These are phyloP conservation scores for Channa argus DNA, from an alignment of 2,113 vertebrate genomes.

Conservation along the genomic window DNA sequence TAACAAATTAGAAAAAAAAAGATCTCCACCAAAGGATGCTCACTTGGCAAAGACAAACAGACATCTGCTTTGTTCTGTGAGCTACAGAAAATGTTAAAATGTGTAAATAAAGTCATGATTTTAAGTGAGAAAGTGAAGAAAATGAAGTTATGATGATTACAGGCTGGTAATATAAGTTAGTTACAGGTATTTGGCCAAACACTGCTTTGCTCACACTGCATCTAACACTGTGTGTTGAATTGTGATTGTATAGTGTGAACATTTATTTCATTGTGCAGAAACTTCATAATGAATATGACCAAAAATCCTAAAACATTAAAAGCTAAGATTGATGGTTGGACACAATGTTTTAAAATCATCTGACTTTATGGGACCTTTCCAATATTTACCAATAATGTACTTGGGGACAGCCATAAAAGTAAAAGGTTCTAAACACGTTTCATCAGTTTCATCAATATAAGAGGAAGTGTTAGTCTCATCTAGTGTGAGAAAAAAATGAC, in stretches of 20 bases:
- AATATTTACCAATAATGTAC: not conserved
- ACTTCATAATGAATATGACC: not conserved
- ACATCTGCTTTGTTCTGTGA: conserved; percentile 49
- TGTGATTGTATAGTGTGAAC: too few species aligned
- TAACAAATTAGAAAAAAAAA: conserved; percentile 39
- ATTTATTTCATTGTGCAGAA: not conserved
- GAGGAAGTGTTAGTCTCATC: conserved; percentile 14
- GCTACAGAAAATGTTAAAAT: conserved; percentile 17
- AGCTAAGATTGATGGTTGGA: not conserved
- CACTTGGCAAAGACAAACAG: conserved; percentile 43
- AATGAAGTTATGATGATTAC: not conserved
- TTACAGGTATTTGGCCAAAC: not conserved
- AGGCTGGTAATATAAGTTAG: not conserved
- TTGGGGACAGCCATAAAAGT: not conserved
- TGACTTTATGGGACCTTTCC: not conserved
- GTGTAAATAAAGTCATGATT: conserved; percentile 12
- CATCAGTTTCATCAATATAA: conserved; percentile 15
- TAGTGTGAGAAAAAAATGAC: not conserved
- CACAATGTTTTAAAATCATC: not conserved
- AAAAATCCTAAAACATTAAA: too few species aligned
- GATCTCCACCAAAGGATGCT: conserved; percentile 44
- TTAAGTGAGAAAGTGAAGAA: not conserved
- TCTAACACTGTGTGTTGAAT: too few species aligned
- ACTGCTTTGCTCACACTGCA: too few species aligned
- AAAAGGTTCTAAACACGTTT: conserved; percentile 15